phyloP scores from a whole-genome alignment of 2,113 vertebrate genomes.

The Elaphurus davidianus region DNA sequence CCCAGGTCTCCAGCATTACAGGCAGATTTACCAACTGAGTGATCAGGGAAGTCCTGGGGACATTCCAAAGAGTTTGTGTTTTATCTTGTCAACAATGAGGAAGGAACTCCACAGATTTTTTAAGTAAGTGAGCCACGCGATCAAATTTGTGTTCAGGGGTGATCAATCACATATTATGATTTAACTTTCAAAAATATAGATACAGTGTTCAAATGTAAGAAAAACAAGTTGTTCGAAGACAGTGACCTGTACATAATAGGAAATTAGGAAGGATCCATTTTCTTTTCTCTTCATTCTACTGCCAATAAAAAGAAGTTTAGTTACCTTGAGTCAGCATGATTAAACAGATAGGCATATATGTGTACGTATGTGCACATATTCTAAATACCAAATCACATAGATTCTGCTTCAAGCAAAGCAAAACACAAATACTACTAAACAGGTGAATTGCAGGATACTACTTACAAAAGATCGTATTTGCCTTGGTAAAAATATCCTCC shows the following conservation, averaged over 20 bases:
- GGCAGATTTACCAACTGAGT: not conserved
- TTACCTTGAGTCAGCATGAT: not conserved
- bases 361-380: not conserved
- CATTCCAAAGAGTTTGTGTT: not conserved
- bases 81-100: not conserved
- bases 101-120: not conserved
- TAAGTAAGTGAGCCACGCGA: not conserved
- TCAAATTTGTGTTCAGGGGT: not conserved
- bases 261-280: not conserved
- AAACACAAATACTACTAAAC: not conserved
- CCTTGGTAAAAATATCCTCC: not conserved
- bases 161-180: not conserved
- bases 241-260: not conserved
- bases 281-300: not conserved
- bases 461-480: not conserved
- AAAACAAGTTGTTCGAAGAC: not conserved
- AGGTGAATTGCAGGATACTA: not conserved
- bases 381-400: not conserved
- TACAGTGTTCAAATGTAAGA: not conserved
- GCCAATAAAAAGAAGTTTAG: not conserved
- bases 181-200: slow-evolving; percentile 27
- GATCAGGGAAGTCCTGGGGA: not conserved
- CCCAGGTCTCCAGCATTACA: not conserved
- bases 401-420: not conserved
- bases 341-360: not conserved